Base-by-base conservation (phyloP, 2,888 invertebrate genomes). In the Rhamphomyia laevipes region DNA sequence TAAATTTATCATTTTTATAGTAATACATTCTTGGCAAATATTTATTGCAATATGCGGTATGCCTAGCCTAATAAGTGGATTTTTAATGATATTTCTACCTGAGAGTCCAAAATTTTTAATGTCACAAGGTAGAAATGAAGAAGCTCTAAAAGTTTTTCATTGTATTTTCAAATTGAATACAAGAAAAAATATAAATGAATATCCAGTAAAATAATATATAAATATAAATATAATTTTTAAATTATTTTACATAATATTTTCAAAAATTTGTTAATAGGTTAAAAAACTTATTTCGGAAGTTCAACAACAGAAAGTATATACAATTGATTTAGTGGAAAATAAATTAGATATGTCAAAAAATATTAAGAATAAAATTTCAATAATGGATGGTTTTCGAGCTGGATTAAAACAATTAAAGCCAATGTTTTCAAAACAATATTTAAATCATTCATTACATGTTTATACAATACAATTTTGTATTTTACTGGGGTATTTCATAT, bases 21-120 rank as follows among this genome's bases (percentile, higher is more conserved):
- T 74, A 31, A 66, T 80, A 23, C 77, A 77, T 56, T 72, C 77
- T 0, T 81, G 80, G 80, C 78, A 80, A 58, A 56, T 80, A 42
- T 82, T 78, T 59, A 68, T 82, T 16, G 64, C 78, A 49, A 65
- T 78, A 1, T 67, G 71, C 47, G 65, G 75, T 11, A 51, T 85
- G 51, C 82, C 88, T 10, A 81, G 83, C 18, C 61, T 88, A 0
- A 56, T 83, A 1, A 78, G 84, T 9, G 81, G 81, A 0, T 53
- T 81, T 31, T 72, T 75, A 0, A 70, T 80, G 46, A 67, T 78
- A 53, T 74, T 76, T 53, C 71, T 83, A 49, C 85, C 56, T 17
- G 68, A 66, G 45, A 55, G 67, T 67, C 55, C 68, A 4, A 68
- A 67, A 52, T 68, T 67, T 51, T 56, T 67, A 2, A 67, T 67